These are phyloP conservation scores for Littorina saxatilis DNA, from an alignment of 1,140 invertebrate genomes.

Conservation along the genomic window DNA sequence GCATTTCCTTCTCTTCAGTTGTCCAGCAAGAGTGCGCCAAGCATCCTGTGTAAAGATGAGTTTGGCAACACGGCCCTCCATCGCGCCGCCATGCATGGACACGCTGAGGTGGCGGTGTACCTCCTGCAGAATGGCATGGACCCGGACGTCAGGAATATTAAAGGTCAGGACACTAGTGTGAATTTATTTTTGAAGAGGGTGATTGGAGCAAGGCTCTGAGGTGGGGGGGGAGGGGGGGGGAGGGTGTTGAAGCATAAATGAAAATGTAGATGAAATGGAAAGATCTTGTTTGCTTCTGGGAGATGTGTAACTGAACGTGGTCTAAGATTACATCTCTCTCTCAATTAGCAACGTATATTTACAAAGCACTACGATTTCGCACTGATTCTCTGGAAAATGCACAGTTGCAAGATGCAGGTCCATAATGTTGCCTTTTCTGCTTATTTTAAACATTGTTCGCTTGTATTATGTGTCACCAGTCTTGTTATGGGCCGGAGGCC, in stretches of 20 bases:
- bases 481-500: too few species aligned
- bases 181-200: not conserved
- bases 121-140: constrained; percentile 81
- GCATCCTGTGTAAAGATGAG: constrained; percentile 77
- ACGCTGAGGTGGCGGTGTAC: constrained; percentile 82
- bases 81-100: constrained; percentile 82
- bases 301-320: too few species aligned
- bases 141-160: constrained; percentile 74
- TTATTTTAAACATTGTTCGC: too few species aligned
- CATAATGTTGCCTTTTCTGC: too few species aligned
- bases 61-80: constrained; percentile 84
- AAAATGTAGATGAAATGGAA: not conserved
- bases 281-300: too few species aligned
- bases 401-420: too few species aligned
- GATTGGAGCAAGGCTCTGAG: not conserved
- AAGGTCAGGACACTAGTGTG: too few species aligned
- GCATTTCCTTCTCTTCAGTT: not conserved
- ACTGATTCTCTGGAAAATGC: too few species aligned
- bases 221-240: not conserved
- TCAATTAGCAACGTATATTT: too few species aligned
- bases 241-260: not conserved
- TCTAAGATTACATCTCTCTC: too few species aligned
- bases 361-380: too few species aligned
- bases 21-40: constrained; percentile 53
- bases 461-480: too few species aligned